phyloP scores from a whole-genome alignment of 2,797 vertebrate genomes.

The Lagorchestes hirsutus region DNA sequence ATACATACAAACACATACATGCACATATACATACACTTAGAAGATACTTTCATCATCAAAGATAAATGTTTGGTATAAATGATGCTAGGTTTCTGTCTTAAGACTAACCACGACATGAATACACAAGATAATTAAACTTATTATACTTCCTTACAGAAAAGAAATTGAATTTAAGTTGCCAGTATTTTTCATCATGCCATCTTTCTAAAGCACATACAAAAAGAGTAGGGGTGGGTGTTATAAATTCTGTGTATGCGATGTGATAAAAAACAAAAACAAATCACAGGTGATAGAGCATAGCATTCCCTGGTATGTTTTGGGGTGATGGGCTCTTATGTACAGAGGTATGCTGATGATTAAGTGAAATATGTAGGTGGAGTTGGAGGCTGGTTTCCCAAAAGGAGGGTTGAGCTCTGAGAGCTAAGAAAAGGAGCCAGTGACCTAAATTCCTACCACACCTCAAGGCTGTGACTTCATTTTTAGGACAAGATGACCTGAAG shows the following conservation, averaged over 20 bases:
- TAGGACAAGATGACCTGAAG: constrained; percentile 38
- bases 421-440: constrained; percentile 15
- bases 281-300: not conserved
- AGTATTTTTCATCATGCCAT: not conserved
- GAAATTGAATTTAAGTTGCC: not conserved
- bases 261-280: not conserved
- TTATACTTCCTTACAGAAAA: not conserved
- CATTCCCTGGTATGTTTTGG: not conserved
- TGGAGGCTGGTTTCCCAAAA: not conserved
- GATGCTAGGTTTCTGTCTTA: not conserved
- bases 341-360: not conserved
- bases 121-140: not conserved
- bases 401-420: rapidly evolving
- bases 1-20: too few relatives aligned
- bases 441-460: constrained; percentile 36
- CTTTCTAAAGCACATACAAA: not conserved
- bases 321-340: not conserved
- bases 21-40: not conserved
- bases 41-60: not conserved
- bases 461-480: constrained; percentile 18
- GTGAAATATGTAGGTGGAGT: not conserved
- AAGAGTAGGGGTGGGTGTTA: not conserved
- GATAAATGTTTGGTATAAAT: not conserved
- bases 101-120: not conserved
- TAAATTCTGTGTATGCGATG: not conserved